phyloP scores from a whole-genome alignment of 2,797 vertebrate genomes.

The Gobio occitaniae region DNA sequence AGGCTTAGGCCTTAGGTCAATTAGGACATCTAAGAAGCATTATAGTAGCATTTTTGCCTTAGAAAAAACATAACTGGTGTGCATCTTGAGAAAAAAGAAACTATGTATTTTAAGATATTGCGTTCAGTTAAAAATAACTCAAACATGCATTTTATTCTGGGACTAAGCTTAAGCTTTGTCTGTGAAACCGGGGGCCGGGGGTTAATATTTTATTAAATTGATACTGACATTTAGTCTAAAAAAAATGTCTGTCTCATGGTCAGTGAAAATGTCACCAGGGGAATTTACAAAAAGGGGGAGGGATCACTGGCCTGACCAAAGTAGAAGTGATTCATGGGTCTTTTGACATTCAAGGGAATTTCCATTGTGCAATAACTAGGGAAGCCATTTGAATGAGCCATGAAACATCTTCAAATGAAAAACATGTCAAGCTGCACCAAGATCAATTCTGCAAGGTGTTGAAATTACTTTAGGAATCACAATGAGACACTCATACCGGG shows the following conservation, averaged over 20 bases:
- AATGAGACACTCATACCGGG: conserved; percentile 62
- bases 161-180: too few relatives aligned
- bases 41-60: too few relatives aligned
- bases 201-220: neutral
- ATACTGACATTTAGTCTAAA: neutral
- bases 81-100: too few relatives aligned
- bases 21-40: too few relatives aligned
- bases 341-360: neutral
- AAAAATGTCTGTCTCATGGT: neutral
- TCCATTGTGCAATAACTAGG: neutral
- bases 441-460: neutral
- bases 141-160: too few relatives aligned
- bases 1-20: too few relatives aligned
- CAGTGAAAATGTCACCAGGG: neutral
- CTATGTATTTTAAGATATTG: too few relatives aligned
- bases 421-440: neutral
- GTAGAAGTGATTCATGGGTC: neutral
- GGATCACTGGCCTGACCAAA: neutral
- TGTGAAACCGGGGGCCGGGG: too few relatives aligned
- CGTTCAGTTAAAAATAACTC: too few relatives aligned
- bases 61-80: too few relatives aligned
- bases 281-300: neutral
- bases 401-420: neutral
- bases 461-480: neutral
- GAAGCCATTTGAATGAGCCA: neutral